phyloP scores from a whole-genome alignment of 2,888 invertebrate genomes.

The Habroteleia sp. region DNA sequence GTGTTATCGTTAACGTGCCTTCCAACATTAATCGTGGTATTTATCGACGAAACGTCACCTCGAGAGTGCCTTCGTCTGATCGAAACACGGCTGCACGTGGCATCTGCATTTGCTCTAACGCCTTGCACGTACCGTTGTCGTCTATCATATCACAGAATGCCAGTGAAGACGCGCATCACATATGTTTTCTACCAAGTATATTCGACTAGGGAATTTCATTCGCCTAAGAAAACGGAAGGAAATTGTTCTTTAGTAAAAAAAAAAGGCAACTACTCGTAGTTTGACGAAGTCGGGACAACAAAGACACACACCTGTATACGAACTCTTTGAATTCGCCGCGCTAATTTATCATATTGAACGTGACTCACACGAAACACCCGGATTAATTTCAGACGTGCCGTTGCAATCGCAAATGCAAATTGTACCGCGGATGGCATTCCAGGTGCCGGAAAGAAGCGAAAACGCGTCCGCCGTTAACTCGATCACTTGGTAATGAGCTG shows the following conservation, averaged over 20 bases:
- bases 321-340: conserved; percentile 15
- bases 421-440: conserved; percentile 47
- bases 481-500: conserved; percentile 48
- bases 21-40: conserved; percentile 57
- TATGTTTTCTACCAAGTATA: too few species aligned
- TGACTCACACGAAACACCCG: conserved; percentile 59
- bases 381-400: conserved; percentile 39
- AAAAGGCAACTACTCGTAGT: neutral
- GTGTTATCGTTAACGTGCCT: conserved; percentile 22
- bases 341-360: conserved; percentile 29
- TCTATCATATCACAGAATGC: conserved; percentile 51
- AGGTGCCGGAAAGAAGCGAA: conserved; percentile 53
- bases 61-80: conserved; percentile 50
- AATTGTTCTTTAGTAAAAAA: conserved; percentile 23
- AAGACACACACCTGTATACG: conserved; percentile 6
- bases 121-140: conserved; percentile 52
- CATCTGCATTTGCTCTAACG: conserved; percentile 62
- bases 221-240: conserved; percentile 10
- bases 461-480: conserved; percentile 38
- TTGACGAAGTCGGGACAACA: neutral
- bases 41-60: conserved; percentile 61
- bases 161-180: conserved; percentile 45
- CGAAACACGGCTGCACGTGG: conserved; percentile 59
- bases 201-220: too few species aligned
- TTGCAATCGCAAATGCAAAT: conserved; percentile 73